Evolutionary conservation across 2,888 invertebrate genomes (phyloP).

Genomic region (Penaeus monodon): DNA sequence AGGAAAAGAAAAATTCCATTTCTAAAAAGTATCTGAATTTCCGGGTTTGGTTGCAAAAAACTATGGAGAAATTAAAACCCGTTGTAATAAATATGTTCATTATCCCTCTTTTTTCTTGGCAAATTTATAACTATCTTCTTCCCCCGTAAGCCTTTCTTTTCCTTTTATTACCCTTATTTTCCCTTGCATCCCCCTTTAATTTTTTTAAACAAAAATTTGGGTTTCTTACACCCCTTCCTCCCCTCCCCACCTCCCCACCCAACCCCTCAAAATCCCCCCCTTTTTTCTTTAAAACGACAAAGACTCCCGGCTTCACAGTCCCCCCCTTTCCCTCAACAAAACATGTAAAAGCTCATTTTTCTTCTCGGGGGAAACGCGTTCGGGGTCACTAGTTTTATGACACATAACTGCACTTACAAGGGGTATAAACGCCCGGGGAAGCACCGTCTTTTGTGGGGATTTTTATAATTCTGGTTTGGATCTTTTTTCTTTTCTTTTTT

Average conservation of each 20-base stretch:
- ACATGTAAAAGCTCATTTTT: slow-evolving; percentile 47
- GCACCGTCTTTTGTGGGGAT: slow-evolving; percentile 4
- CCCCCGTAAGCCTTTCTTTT: no score
- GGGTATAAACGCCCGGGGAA: slow-evolving; percentile 1
- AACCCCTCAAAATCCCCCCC: slow-evolving; percentile 19
- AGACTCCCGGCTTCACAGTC: slow-evolving; percentile 38
- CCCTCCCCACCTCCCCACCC: slow-evolving; percentile 14
- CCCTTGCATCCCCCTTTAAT: not conserved
- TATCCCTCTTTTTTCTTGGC: no score
- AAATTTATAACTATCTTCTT: no score
- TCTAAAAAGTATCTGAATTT: no score
- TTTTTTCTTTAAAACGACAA: slow-evolving; percentile 29
- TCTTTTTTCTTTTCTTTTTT: slow-evolving; percentile 12
- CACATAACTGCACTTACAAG: slow-evolving; percentile 37
- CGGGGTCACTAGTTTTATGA: slow-evolving; percentile 45
- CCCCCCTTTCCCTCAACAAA: slow-evolving; percentile 37
- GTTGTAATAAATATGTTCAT: no score
- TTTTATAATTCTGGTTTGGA: not conserved
- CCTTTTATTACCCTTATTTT: no score
- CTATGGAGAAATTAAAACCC: no score
- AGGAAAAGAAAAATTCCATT: no score
- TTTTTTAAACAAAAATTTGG: slow-evolving; percentile 2
- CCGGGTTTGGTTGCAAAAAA: no score
- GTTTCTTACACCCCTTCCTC: not conserved
- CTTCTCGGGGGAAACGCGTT: slow-evolving; percentile 23